Evolutionary conservation across 2,797 vertebrate species (phyloP).

Genomic region (Tenualosa ilisha): DNA sequence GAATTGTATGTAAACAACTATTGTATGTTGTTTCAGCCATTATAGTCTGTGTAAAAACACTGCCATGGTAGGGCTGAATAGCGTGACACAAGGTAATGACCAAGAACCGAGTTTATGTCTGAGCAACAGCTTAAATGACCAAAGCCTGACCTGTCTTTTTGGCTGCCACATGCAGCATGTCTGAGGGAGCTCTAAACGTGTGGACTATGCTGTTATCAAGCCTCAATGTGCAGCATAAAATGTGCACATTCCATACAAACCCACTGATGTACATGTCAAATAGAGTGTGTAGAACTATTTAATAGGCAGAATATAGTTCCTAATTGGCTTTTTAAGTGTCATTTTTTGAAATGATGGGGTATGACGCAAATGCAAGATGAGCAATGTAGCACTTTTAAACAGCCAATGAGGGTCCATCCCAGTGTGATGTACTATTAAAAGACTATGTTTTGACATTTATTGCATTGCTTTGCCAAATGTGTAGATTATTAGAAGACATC

Average conservation of each 20-base stretch:
- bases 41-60: neutral
- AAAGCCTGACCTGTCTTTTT: neutral
- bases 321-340: neutral
- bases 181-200: neutral
- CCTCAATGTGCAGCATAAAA: neutral
- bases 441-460: conserved; percentile 34
- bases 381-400: conserved; percentile 27
- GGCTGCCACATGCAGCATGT: neutral
- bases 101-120: neutral
- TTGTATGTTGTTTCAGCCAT: neutral
- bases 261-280: too few relatives aligned
- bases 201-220: neutral
- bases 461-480: conserved; percentile 27
- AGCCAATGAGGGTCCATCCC: conserved; percentile 40
- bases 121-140: neutral
- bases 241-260: neutral
- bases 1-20: conserved; percentile 3
- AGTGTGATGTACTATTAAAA: conserved; percentile 26
- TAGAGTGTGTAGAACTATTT: too few relatives aligned
- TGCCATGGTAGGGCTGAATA: neutral
- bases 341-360: neutral
- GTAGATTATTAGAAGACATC: conserved; percentile 29
- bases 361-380: neutral
- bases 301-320: neutral
- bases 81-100: neutral